Conservation (phyloP, 2,113 vertebrate species). For the Sclerurus mexicanus region DNA sequence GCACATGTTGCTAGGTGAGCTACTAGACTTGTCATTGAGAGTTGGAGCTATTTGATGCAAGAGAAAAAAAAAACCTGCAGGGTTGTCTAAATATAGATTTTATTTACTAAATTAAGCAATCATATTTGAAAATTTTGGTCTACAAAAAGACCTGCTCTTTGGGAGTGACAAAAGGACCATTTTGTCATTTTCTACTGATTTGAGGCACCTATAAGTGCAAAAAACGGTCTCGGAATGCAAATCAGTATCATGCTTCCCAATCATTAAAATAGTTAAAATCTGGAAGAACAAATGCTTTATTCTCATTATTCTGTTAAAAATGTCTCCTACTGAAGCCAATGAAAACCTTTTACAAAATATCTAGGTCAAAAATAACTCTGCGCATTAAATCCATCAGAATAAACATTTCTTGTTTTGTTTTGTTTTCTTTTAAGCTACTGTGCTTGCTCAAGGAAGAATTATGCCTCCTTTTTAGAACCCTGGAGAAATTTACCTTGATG, state of each 20-base stretch:
- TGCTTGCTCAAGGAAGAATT: background rate
- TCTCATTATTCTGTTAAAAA: background rate
- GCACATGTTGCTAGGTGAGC: background rate
- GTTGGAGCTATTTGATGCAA: background rate
- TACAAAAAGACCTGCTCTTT: background rate
- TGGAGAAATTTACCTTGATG: constrained; percentile 26
- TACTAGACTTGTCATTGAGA: background rate
- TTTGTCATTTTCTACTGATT: background rate
- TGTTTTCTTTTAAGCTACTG: background rate
- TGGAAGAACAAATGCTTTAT: background rate
- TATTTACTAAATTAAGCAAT: background rate
- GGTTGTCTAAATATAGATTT: background rate
- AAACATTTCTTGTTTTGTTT: background rate
- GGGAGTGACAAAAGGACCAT: background rate
- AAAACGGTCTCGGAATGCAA: background rate
- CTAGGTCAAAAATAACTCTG: background rate
- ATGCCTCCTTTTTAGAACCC: background rate
- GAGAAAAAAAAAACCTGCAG: background rate
- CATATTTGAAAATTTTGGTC: background rate
- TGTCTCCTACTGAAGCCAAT: background rate
- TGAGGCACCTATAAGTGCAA: background rate
- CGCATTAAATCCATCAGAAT: background rate
- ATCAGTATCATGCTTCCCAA: background rate
- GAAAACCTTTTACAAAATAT: background rate
- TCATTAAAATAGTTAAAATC: background rate